A percentile compares a stretch with the other conserved stretches of the same genome.
These are phyloP conservation scores for Drosophila parvula DNA, from an alignment of 1,140 invertebrate genomes.

Conservation along the genomic window DNA sequence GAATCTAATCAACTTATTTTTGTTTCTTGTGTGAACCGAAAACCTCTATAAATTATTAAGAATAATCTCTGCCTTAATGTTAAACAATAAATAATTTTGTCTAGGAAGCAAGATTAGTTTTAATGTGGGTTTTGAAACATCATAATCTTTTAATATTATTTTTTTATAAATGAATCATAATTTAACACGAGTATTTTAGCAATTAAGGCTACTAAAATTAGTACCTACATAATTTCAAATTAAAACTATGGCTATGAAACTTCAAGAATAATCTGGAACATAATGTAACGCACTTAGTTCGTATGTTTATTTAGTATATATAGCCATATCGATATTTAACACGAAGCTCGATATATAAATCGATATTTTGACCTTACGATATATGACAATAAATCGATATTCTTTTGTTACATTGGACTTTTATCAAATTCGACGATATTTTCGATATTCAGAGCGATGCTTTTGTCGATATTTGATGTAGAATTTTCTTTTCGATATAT, in stretches of 20 bases:
- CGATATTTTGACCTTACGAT: too few relatives aligned
- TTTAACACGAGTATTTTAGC: neutral
- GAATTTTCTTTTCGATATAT: too few relatives aligned
- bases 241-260: neutral
- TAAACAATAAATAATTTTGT: neutral
- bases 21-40: neutral
- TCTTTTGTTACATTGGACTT: too few relatives aligned
- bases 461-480: too few relatives aligned
- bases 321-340: too few relatives aligned
- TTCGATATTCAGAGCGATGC: too few relatives aligned
- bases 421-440: too few relatives aligned
- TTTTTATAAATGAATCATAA: neutral
- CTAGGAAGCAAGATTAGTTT: too few relatives aligned
- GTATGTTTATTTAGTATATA: too few relatives aligned
- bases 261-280: neutral
- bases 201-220: neutral
- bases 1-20: neutral
- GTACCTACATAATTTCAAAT: too few relatives aligned
- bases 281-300: neutral
- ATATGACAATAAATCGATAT: too few relatives aligned
- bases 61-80: neutral
- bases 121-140: neutral
- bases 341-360: too few relatives aligned
- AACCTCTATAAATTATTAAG: neutral
- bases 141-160: conserved; percentile 1